phyloP scores from a whole-genome alignment of 2,113 vertebrate genomes.

The Xiphophorus maculatus region DNA sequence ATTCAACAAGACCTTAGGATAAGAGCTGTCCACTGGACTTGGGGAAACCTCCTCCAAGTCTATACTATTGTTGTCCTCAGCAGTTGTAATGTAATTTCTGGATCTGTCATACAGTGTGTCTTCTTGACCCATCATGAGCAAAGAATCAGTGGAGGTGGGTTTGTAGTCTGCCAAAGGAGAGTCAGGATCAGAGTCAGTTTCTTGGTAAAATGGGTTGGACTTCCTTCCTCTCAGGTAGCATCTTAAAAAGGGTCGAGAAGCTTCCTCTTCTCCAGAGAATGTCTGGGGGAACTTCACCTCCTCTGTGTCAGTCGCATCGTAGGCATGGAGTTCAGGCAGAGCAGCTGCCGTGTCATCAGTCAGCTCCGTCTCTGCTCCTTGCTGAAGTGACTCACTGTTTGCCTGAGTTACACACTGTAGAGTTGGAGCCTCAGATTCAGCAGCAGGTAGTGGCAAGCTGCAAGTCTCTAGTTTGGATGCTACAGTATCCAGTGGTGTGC shows the following conservation, averaged over 20 bases:
- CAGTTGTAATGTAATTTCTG: slow-evolving; percentile 60
- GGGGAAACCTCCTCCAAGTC: slow-evolving; percentile 73
- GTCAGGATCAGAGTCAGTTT: slow-evolving; percentile 86
- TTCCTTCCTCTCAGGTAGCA: slow-evolving; percentile 70
- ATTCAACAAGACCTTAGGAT: slow-evolving; percentile 52
- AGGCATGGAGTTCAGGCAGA: slow-evolving; percentile 43
- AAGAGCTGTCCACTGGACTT: slow-evolving; percentile 62
- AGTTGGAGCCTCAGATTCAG: slow-evolving; percentile 9
- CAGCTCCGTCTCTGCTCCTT: slow-evolving; percentile 27
- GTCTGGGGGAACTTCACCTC: slow-evolving; percentile 55
- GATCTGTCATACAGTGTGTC: slow-evolving; percentile 69
- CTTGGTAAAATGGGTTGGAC: slow-evolving; percentile 86
- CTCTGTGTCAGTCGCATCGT: slow-evolving; percentile 50
- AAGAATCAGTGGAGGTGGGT: slow-evolving; percentile 77
- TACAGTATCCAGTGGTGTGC: slow-evolving; percentile 17
- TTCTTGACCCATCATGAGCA: slow-evolving; percentile 73
- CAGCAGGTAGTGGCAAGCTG: neutral
- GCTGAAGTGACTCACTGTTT: slow-evolving; percentile 35
- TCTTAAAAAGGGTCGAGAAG: slow-evolving; percentile 40
- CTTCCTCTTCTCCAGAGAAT: slow-evolving; percentile 65
- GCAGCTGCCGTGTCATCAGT: neutral
- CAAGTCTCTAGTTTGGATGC: neutral
- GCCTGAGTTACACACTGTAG: neutral
- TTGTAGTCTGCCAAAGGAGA: slow-evolving; percentile 78
- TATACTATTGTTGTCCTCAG: slow-evolving; percentile 49